Base-by-base conservation (phyloP, 2,113 vertebrate species). In the Trochalopteron elliotii region DNA sequence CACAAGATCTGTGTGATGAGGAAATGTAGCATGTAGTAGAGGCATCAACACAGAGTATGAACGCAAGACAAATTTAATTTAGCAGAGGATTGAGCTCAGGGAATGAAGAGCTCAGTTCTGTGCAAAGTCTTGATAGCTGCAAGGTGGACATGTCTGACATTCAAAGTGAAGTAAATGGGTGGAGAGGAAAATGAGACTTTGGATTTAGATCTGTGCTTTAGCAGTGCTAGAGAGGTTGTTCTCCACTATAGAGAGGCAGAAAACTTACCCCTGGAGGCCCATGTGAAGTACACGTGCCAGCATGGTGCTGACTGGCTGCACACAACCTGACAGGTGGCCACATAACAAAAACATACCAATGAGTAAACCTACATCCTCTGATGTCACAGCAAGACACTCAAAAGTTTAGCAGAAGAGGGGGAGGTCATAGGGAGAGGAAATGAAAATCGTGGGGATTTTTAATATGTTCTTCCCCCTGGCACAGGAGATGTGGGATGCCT, bases 261-360 rank as follows among this genome's bases (percentile, higher is more conserved):
- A 81, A 42, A 2, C 1, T 81, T 18, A 11, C 19, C 5, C 13
- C 20, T 37, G 35, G 3, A 12, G 11, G 50, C 4, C 4, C 40
- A 12, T 0, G 0, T 15, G 65, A 21, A 47, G 5, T 25, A 30
- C 30, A 17, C 0, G 0, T 2, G 7, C 17, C 31, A 12, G 40
- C 1, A 0, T 10, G 5, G 27, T 61, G 20, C 25, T 10, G 5
- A 33, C 44, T 17, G 56, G 9, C n/a, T 31, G 16, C 25, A 39
- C 1, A 5, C 24, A 47, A 49, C 31, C 53, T 47, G 49, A 23
- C 3, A 13, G 9, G 27, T 49, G 31, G 12, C 74, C 64, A 50
- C 0, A 0, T 13, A 81, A 35, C 15, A 49, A 49, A 56, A 57
- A 28, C 42, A 4, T 12, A 40, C 7, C 0, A 2, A 4, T 68